phyloP scores from a whole-genome alignment of 2,797 vertebrate genomes.

The Schizothorax lantsangensis region DNA sequence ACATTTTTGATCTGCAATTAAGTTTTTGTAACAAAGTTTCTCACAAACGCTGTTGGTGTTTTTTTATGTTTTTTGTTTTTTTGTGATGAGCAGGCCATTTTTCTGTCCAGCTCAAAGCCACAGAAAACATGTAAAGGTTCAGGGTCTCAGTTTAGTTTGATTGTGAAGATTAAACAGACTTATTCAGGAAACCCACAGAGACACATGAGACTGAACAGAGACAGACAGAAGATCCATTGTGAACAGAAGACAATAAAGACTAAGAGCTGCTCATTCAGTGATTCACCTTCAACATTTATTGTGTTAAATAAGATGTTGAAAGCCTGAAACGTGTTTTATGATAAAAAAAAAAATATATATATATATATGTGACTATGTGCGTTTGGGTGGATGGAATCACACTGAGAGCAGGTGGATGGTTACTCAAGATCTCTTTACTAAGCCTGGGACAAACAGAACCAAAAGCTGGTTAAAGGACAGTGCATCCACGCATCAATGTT shows the following conservation, averaged over 20 bases:
- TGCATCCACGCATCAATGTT: too few species aligned
- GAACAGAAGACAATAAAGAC: not conserved
- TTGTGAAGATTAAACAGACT: not conserved
- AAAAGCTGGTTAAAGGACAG: too few species aligned
- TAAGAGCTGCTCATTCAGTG: not conserved
- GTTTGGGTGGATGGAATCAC: too few species aligned
- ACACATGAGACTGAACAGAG: not conserved
- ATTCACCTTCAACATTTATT: not conserved
- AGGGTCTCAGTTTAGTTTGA: not conserved
- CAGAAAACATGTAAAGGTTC: not conserved
- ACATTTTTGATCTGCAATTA: too few species aligned
- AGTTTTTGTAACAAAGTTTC: too few species aligned
- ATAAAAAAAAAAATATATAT: too few species aligned
- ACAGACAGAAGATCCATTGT: not conserved
- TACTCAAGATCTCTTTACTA: too few species aligned
- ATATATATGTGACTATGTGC: constrained; percentile 7
- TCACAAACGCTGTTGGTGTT: too few species aligned
- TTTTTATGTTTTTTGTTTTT: not conserved
- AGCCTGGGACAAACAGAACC: too few species aligned
- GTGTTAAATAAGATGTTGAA: too few species aligned
- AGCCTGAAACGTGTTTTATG: too few species aligned
- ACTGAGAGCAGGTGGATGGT: too few species aligned
- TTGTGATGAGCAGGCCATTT: not conserved
- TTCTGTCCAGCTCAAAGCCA: not conserved
- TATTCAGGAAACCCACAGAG: constrained; percentile 8